Base-by-base conservation (phyloP, 2,113 vertebrate species). In the Probosciger aterrimus region DNA sequence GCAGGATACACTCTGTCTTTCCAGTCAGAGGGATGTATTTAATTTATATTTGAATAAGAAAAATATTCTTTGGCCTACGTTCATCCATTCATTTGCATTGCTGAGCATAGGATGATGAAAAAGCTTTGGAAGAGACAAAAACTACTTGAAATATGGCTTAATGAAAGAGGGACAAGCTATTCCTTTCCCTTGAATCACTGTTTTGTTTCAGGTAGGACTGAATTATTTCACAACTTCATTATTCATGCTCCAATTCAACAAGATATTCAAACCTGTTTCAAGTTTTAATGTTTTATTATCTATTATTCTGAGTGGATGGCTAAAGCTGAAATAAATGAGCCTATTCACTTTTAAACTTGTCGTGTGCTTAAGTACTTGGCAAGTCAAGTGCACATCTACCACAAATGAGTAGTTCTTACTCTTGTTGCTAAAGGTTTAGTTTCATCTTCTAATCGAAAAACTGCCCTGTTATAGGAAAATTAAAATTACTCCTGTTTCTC, bases 201-300 rank as follows among this genome's bases (percentile, higher is more conserved):
- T 80, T 95, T 96, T 95, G 59, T 82, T 93, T 94, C 80, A 92
- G 59, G 68, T 92, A 41, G 62, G n/a, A 67, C 78, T 86, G 64
- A 95, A 90, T 88, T 78, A 92, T 88, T 96, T 94, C 60, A 81
- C 53, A 70, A 43, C 60, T 91, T 93, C 82, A 88, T 91, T 93
- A 92, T 78, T 90, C 82, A 55, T 88, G 55, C 80, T 91, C 30
- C 88, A 83, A 35, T 88, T 90, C 85, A 85, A 68, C 23, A 88
- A 64, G 83, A 60, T 77, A 67, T 70, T 94, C 73, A 88, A 70
- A 68, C 76, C 35, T 90, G 46, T 83, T 96, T 91, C 80, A 93
- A n/a, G 80, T 92, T 90, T 94, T 78, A 94, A 88, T 95, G 75
- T 95, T 95, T 96, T 86, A 93, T 83, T 94, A 68, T 67, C 86